phyloP scores from a whole-genome alignment of 2,113 vertebrate genomes.

The Heterotilapia buettikoferi region DNA sequence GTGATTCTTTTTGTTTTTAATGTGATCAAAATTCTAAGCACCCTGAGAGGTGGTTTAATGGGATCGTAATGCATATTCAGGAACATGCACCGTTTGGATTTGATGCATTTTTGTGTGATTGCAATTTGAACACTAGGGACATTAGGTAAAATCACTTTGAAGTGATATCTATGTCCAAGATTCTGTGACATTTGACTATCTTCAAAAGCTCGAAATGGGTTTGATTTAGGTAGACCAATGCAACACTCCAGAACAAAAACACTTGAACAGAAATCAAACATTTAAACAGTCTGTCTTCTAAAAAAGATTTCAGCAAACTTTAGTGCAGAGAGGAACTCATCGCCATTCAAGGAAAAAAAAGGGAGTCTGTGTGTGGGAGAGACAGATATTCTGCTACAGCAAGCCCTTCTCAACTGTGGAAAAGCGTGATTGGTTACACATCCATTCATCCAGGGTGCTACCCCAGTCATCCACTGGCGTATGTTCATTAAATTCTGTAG shows the following conservation, averaged over 20 bases:
- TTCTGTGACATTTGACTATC: background rate
- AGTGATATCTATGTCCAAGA: background rate
- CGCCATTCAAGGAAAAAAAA: rapidly evolving
- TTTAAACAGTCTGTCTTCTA: background rate
- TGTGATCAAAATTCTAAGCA: background rate
- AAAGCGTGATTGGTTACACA: conserved; percentile 51
- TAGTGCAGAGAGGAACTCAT: background rate
- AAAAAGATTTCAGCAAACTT: background rate
- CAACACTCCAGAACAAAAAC: background rate
- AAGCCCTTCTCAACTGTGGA: conserved; percentile 26
- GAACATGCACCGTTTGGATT: background rate
- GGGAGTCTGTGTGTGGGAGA: background rate
- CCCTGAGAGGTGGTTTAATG: background rate
- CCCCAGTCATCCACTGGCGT: conserved; percentile 42
- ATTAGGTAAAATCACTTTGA: background rate
- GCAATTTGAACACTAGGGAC: background rate
- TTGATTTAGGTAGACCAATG: background rate
- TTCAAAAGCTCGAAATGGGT: background rate
- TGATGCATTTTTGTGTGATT: background rate
- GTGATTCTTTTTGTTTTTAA: background rate
- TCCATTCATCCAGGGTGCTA: conserved; percentile 29
- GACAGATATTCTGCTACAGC: conserved; percentile 7
- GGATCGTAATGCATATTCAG: background rate
- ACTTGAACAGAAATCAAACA: background rate
- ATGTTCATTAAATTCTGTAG: conserved; percentile 63